phyloP scores from a whole-genome alignment of 2,113 vertebrate species.

The Corythaeola cristata region DNA sequence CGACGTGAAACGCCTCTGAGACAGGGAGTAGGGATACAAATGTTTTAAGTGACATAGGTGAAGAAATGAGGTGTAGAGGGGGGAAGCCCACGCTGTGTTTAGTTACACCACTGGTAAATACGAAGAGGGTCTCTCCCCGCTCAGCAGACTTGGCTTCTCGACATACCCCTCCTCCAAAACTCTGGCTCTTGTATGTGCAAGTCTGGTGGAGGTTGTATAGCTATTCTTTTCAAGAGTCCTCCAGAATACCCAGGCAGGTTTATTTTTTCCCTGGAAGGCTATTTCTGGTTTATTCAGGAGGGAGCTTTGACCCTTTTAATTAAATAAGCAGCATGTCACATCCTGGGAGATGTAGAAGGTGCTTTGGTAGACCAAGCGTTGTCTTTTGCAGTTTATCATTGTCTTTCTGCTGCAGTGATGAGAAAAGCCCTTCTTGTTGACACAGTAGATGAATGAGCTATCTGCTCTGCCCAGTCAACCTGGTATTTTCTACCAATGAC shows the following conservation, averaged over 20 bases:
- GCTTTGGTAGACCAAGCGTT: neutral
- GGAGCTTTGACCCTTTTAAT: slow-evolving; percentile 15
- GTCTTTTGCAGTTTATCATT: neutral
- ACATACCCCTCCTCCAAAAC: neutral
- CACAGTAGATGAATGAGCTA: neutral
- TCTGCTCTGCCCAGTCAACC: neutral
- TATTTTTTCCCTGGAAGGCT: neutral
- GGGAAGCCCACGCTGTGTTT: neutral
- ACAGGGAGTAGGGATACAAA: neutral
- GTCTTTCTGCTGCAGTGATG: neutral
- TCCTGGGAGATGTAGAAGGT: neutral
- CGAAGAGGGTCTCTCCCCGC: neutral
- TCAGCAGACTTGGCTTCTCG: neutral
- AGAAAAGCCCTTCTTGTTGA: neutral
- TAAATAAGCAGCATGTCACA: neutral
- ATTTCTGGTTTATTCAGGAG: slow-evolving; percentile 27
- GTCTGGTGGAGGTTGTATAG: neutral
- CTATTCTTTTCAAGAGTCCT: neutral
- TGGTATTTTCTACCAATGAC: neutral
- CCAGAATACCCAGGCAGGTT: neutral
- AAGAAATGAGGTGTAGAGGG: neutral
- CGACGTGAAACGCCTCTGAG: neutral
- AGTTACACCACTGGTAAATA: neutral
- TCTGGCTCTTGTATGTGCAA: neutral
- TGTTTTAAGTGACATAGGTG: neutral